Base-by-base conservation (phyloP, 2,888 invertebrate genomes). In the Drosophila kuntzei region DNA sequence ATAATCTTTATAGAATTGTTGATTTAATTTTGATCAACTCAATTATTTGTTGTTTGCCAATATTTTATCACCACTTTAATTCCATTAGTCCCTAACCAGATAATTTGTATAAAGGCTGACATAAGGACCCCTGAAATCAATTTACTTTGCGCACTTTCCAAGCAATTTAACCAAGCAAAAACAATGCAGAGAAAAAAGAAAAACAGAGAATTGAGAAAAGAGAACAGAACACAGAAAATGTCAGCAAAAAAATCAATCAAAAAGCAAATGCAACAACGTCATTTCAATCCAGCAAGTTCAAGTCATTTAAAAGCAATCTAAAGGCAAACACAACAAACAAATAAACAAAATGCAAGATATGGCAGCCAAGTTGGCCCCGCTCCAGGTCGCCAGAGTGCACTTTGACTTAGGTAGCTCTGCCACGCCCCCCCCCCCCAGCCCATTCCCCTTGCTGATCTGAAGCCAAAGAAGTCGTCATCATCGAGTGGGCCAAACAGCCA, bases 241-340 rank as follows among this genome's bases (percentile, higher is more conserved):
- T 50, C 63, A 54, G 25, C 60, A 70, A 51, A 51, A 88, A 88
- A 81, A 88, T 81, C 89, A 88, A 81, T 81, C 89, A 82, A 79
- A 41, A 70, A 75, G 54, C 59, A 72, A 71, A 64, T 51, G 22
- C 54, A 47, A 62, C 37, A 60, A 50, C 49, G 69, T 63, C 62
- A 63, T 79, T 69, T 82, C 41, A 63, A 58, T 46, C 54, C 55
- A 53, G 62, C 75, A 80, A 77, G 76, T 89, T 87, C 59, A 84
- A 89, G 89, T 89, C 74, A 83, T 83, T 83, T 89, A 84, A 89
- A 83, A 83, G 83, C 83, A 89, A 87, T 83, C 82, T 86, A 65
- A 72, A 66, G 36, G 32, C 62, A 68, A 60, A 70, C 75, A 61
- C 12, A 68, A 60, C 83, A 71, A 79, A 72, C 81, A 76, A 66